Base-by-base conservation (phyloP, 1,140 invertebrate species). In the Panagrolaimus sp. region DNA sequence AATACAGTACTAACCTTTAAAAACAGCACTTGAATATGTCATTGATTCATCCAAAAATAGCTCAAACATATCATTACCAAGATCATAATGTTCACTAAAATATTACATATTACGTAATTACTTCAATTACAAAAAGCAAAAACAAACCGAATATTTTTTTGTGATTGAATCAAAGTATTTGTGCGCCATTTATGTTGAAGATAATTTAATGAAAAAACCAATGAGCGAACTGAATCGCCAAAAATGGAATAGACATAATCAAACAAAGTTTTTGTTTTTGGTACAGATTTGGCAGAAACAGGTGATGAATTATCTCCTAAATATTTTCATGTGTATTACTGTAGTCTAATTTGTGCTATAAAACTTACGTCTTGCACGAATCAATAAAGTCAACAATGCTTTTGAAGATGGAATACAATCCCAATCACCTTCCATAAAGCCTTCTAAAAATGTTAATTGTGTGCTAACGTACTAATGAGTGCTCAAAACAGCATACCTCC, bases 391-490 rank as follows among this genome's bases (percentile, higher is more conserved):
- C n/a, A 77, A 65, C 1, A 77, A 63, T n/a, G 69, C 72, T 13
- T 76, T n/a, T n/a, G n/a, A n/a, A n/a, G 72, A 9, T 13, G 75
- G 75, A 11, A 20, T 63, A 31, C 73, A 76, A 0, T 57, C 57
- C 75, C 75, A 77, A 38, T 77, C 77, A 9, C 77, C 76, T n/a
- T 61, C 61, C 72, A 77, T 72, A 53, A 69, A 75, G n/a, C 70
- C 44, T 63, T 72, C 75, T n/a, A n/a, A n/a, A n/a, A n/a, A n/a
- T n/a, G n/a, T n/a, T n/a, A n/a, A n/a, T n/a, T n/a, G n/a, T n/a
- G n/a, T n/a, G n/a, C n/a, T n/a, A n/a, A n/a, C n/a, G n/a, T n/a
- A n/a, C n/a, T n/a, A n/a, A n/a, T n/a, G n/a, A n/a, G n/a, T n/a
- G n/a, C n/a, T n/a, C n/a, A n/a, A n/a, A n/a, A n/a, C n/a, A n/a